Base-by-base conservation (phyloP, 2,888 invertebrate genomes). In the Spodoptera exigua region DNA sequence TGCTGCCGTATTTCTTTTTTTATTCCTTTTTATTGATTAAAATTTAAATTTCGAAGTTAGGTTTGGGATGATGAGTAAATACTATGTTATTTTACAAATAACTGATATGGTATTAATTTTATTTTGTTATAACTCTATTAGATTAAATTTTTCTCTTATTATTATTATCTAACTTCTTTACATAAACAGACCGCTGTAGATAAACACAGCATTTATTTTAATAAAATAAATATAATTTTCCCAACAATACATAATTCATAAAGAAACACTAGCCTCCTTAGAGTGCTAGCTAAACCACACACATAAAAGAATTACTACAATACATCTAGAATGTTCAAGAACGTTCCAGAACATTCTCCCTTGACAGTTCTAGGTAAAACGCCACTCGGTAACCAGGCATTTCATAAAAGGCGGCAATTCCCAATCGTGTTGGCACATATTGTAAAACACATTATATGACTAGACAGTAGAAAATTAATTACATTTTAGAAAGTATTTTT, bases 401-500 rank as follows among this genome's bases (percentile, higher is more conserved):
- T 61, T 43, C 34, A 52, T 52, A 48, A 52, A 61, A 56, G 52
- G 36, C 21, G 34, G 13, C 13, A 21, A 67, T 61, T 43, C 51
- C 51, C 44, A 35, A 37, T 17, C 37, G 36, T 68, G 17, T 39
- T 12, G 7, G 7, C 35, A 35, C 35, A 49, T 41, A 61, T 43
- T 46, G 32, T 61, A 11, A 35, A 34, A 13, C n/a, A 14, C n/a
- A n/a, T n/a, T n/a, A n/a, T n/a, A n/a, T 32, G 36, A 17, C 47
- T 61, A 54, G n/a, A 60, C 55, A 61, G 10, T 61, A 48, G 17
- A 17, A 48, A 47, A 59, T 65, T 34, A 49, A 61, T 35, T 34
- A 46, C 11, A 53, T 18, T 12, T 56, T 14, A 2, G 43, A 17
- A 40, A 44, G 34, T 16, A 52, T 21, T 55, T 44, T 10, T 9